Evolutionary conservation across 2,888 invertebrate genomes (phyloP).

Genomic region (Apodemia duryi): DNA sequence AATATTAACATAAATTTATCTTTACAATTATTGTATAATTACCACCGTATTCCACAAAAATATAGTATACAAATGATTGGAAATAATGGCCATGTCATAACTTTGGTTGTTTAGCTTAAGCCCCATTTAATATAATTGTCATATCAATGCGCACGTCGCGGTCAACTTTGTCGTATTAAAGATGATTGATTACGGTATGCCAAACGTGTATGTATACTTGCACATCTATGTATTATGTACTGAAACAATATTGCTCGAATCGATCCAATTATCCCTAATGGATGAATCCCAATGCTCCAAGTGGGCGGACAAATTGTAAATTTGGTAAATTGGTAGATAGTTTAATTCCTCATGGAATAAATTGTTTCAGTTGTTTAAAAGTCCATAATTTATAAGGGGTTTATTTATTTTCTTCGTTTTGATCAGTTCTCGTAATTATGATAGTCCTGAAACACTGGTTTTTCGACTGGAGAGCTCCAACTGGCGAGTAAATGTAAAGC

Average conservation of each 20-base stretch:
- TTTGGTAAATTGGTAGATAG: neutral
- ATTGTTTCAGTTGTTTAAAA: neutral
- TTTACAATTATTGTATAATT: too few species aligned
- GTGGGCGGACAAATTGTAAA: constrained; percentile 26
- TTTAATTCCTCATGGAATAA: neutral
- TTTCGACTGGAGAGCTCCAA: too few species aligned
- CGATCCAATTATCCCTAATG: constrained; percentile 71
- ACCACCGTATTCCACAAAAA: too few species aligned
- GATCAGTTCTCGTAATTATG: too few species aligned
- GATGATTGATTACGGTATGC: constrained; percentile 44
- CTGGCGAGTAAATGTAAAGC: too few species aligned
- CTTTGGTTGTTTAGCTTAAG: neutral
- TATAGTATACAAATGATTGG: too few species aligned
- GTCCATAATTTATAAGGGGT: neutral
- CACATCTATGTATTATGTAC: constrained; percentile 27
- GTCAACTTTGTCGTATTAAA: neutral
- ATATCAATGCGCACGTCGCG: neutral
- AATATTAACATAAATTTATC: too few species aligned
- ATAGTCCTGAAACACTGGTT: too few species aligned
- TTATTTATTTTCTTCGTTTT: too few species aligned
- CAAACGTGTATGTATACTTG: constrained; percentile 29
- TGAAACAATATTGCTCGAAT: constrained; percentile 37
- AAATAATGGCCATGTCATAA: neutral
- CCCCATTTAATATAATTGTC: neutral
- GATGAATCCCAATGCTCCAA: constrained; percentile 46